Evolutionary conservation across 2,888 invertebrate genomes (phyloP), one percentile per base, ranked within the genome.

Genomic region (Allolobophora icterica): DNA sequence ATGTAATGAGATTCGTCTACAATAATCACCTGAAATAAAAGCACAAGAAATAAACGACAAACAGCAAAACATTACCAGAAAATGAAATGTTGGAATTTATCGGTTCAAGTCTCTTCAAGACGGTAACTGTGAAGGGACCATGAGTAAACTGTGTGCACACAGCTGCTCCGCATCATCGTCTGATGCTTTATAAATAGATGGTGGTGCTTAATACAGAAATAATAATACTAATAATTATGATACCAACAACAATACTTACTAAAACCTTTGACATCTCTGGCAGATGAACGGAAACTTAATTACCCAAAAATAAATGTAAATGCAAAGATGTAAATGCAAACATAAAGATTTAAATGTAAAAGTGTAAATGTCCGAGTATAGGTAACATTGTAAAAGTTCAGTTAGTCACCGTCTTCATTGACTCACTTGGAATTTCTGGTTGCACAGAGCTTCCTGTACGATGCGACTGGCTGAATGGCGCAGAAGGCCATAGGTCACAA

Each of bases 1-100:
- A 95, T 94, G 92, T 94, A 94, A 92, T 95, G 95, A 21, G 95
- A 95, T 92, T 95, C 95, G 91, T 95, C 95, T 19, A 94, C 94
- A 71, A 95, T 94, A 34, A 94, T 92, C 15, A 94, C 94, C 90
- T 92, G 89, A 19, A 52, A 84, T 11, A n/a, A 34, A 30, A 40
- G 24, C 34, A 45, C 34, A 52, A 19, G 15, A 42, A 90, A 8
- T 17, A 40, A 40, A 35, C 38, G 6, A 58, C 6, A 91, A 38
- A 91, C 35, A 35, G 19, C 90, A 24, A 19, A 38, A 21, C 52
- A 24, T 15, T 52, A 21, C 24, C 21, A 52, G 42, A 42, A 42
- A 4, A 42, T 15, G 24, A 45, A 45, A 52, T 52, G n/a, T 71
- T 13, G 13, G n/a, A 71, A 71, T 71, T 30, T n/a, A 71, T 71